Conservation (phyloP, 2,113 vertebrate genomes). For the Mobula hypostoma region DNA sequence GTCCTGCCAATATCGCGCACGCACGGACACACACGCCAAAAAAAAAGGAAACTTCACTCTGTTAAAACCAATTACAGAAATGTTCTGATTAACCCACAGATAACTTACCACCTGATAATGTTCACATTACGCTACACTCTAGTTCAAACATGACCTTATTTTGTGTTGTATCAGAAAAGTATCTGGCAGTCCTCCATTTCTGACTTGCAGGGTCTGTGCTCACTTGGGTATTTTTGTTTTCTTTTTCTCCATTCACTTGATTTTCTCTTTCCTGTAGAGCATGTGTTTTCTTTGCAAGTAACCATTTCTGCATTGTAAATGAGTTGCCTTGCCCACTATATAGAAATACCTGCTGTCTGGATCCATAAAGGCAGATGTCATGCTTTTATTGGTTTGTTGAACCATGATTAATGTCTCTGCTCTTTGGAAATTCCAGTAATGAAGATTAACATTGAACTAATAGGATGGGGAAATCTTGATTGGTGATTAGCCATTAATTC, state of each 20-base stretch:
- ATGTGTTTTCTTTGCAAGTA: not conserved
- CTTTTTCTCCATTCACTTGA: not conserved
- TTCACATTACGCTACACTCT: not conserved
- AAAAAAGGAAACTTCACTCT: too few species aligned
- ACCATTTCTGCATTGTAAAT: not conserved
- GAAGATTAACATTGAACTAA: not conserved
- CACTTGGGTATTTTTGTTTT: not conserved
- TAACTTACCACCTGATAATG: not conserved
- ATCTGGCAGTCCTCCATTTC: not conserved
- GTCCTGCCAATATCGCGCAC: too few species aligned
- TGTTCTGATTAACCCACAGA: not conserved
- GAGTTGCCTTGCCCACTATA: not conserved
- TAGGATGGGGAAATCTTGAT: not conserved
- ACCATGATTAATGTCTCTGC: slow-evolving; percentile 2
- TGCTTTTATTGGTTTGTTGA: slow-evolving; percentile 1
- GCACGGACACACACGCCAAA: too few species aligned
- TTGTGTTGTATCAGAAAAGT: not conserved
- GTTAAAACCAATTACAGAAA: not conserved
- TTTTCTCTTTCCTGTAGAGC: not conserved
- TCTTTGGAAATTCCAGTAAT: not conserved
- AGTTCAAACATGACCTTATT: not conserved
- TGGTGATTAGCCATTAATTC: slow-evolving; percentile 12
- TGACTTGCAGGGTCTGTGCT: not conserved
- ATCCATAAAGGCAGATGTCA: not conserved
- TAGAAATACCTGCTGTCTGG: not conserved